Base-by-base conservation (phyloP, 2,113 vertebrate genomes). In the Prionailurus viverrinus region DNA sequence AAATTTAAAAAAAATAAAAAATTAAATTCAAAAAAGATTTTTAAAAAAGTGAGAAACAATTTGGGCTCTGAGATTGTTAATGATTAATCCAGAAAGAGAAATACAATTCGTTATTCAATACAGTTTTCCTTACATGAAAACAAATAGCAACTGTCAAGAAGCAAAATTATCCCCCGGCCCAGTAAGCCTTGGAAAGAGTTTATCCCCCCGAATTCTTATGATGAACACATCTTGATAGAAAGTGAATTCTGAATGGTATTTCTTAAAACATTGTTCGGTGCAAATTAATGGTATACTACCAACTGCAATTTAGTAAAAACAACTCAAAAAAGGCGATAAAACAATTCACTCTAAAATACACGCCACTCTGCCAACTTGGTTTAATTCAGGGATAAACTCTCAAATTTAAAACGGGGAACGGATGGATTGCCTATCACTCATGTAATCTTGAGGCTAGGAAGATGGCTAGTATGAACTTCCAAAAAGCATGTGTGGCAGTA, bases 111-210 rank as follows among this genome's bases (percentile, higher is more conserved):
- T 74, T 89, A 83, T 19, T 66, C 82, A 76, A 69, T 8, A 80
- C 15, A 63, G 7, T 82, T 87, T 58, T 71, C 61, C 13, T 92
- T 89, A 68, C 18, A n/a, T 61, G 53, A 41, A 95, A 92, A 76
- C 23, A 76, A 95, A 80, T 23, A 68, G 23, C 51, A 86, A 91
- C 25, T 65, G n/a, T 84, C 76, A 84, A 84, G 71, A 73, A 96
- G 36, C 13, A 79, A 96, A 96, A 79, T 15, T 61, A 18, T 86
- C 15, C 39, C 41, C 19, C 7, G 1, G 45, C 5, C 7, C 55
- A 73, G 4, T 39, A 92, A 88, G 33, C 15, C 39, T 71, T 53
- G 8, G 33, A 29, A 94, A 61, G 19, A 94, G 18, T 83, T 87
- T 78, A 61, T 89, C 33, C 33, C 33, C n/a, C 23, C 61, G 11